These are phyloP conservation scores for Nomada hirtipes DNA, from an alignment of 2,888 invertebrate genomes.

Conservation along the genomic window DNA sequence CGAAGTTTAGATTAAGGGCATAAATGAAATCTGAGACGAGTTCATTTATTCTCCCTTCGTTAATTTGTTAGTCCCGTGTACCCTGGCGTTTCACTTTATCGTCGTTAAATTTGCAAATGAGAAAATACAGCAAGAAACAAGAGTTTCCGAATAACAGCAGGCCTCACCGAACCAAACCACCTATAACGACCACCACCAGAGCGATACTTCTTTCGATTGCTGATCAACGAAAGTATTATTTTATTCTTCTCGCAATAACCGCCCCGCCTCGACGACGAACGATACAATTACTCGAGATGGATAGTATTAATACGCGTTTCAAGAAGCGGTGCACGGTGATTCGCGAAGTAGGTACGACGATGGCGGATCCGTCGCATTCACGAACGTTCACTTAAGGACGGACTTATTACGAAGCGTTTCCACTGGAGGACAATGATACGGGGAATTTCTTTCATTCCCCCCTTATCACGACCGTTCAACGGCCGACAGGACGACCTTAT, in stretches of 20 bases:
- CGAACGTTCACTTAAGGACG: conserved; percentile 29
- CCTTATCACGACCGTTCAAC: conserved; percentile 39
- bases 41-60: conserved; percentile 40
- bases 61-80: conserved; percentile 29
- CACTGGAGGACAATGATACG: conserved; percentile 50
- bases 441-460: conserved; percentile 50
- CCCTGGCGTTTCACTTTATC: conserved; percentile 16
- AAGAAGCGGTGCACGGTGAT: conserved; percentile 20
- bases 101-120: conserved; percentile 26
- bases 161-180: neutral
- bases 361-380: conserved; percentile 22
- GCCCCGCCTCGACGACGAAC: neutral
- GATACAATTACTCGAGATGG: neutral
- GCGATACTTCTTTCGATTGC: neutral
- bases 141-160: neutral
- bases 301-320: conserved; percentile 35
- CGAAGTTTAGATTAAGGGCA: conserved; percentile 58
- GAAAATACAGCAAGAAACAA: neutral
- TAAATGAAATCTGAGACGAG: conserved; percentile 47
- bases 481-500: conserved; percentile 4
- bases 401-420: conserved; percentile 57
- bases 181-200: neutral
- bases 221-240: neutral
- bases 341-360: neutral
- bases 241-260: too few species aligned